Evolutionary conservation across 1,140 invertebrate species (phyloP), one percentile per base, ranked within the genome.

Genomic region (Prorops nasuta): DNA sequence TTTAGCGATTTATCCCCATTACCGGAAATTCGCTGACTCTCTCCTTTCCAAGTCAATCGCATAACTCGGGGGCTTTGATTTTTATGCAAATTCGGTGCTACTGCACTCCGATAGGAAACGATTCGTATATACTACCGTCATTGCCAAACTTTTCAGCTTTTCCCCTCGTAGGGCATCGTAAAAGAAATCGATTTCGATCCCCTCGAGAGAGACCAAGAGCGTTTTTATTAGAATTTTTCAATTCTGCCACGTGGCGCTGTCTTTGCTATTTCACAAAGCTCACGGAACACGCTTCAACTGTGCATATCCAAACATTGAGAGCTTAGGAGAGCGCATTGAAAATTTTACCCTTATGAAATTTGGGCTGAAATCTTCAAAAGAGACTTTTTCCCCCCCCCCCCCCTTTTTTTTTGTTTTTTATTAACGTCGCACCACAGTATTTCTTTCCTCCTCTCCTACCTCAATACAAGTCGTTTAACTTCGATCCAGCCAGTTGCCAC

Each of bases 141-240:
- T 53, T 53, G 35, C 36, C 20, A 37, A 53, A 53, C 34, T 53
- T 53, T 31, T 32, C 21, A 15, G 2, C 7, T 28, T 19, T 36
- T 41, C 9, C 39, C 24, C 22, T 14, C 19, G 10, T 3, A 28
- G 17, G 20, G 15, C 10, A 24, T 28, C 50, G 17, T 49, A 43
- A 36, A 32, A 15, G 34, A 37, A 53, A 53, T 49, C 39, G 51
- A 53, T 49, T 49, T 49, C 45, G 45, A 53, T 43, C 21, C 34
- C 12, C 31, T 21, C 3, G 34, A 31, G 22, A 28, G 16, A 2
- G 24, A 31, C 14, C 6, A 22, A 10, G 37, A 49, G 37, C 45
- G 51, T 49, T 53, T 53, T 53, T 53, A 49, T 53, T 53, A 49
- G 39, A 49, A 53, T 53, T 49, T 53, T 53, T 49, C 51, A 49